Base-by-base conservation (phyloP, 1,140 invertebrate species). In the Rhyacophila brunnea region DNA sequence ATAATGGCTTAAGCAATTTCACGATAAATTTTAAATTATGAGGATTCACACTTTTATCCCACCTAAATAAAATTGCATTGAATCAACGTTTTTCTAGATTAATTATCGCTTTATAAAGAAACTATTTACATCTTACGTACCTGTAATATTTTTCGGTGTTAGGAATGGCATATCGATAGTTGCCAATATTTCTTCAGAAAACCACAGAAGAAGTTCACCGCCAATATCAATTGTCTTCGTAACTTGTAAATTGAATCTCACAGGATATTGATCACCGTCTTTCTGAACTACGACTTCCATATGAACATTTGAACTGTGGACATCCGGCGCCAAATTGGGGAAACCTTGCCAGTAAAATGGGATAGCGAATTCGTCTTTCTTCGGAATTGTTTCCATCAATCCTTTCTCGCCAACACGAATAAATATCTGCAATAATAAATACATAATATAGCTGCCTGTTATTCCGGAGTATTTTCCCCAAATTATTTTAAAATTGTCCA, bases 111-210 rank as follows among this genome's bases (percentile, higher is more conserved):
- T n/a, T n/a, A n/a, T n/a, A n/a, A n/a, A n/a, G n/a, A n/a, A n/a
- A n/a, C n/a, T n/a, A n/a, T n/a, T n/a, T n/a, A n/a, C n/a, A n/a
- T n/a, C n/a, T n/a, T n/a, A 61, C 67, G 70, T 74, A 93, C 92
- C 89, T 83, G 84, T 81, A 63, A 95, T 93, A 67, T 95, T 91
- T 0, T 77, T 70, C 0, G 90, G 89, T 5, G 84, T 87, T 4
- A 96, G 77, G 68, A 92, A 91, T 0, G 92, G 92, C 67, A 91
- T 87, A 40, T 84, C 83, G 52, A 91, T 74, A 17, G 85, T 75
- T 1, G 85, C 81, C 0, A 92, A 76, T 34, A 92, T 72, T 50
- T 86, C 83, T 42, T 90, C 86, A 0, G 87, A 85, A 70, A 94
- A 93, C 94, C 94, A 96, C 58, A 93, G 77, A 7, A 82, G 71